Evolutionary conservation across 53 echinoderm and acorn worm species (phyloP).

Genomic region (Henricia sp.): DNA sequence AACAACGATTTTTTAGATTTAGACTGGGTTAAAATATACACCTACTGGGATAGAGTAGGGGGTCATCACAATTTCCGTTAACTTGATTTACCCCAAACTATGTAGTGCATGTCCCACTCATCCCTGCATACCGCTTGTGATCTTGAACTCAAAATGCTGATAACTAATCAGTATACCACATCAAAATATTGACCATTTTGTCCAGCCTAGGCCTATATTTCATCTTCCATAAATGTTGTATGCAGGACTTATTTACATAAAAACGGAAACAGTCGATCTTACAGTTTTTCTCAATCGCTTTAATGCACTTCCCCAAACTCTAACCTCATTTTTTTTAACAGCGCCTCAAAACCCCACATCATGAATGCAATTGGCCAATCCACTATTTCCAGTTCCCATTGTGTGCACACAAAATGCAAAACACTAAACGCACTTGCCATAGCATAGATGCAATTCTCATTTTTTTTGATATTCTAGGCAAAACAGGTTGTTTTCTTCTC

Average conservation of each 20-base stretch:
- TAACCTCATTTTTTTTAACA: no score
- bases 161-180: background rate
- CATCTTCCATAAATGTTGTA: background rate
- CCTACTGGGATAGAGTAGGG: background rate
- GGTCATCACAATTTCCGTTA: background rate
- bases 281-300: no score
- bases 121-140: background rate
- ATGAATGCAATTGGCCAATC: no score
- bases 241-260: background rate
- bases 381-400: no score
- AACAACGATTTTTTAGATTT: background rate
- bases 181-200: constrained; percentile 1
- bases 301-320: no score
- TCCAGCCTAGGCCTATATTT: no score
- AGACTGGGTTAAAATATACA: background rate
- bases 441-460: no score
- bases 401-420: no score
- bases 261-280: background rate
- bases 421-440: no score
- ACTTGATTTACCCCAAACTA: background rate
- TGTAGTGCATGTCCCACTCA: background rate
- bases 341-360: no score
- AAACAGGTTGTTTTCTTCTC: no score
- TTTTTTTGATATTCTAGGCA: no score
- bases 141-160: background rate